Evolutionary conservation across 2,888 invertebrate genomes (phyloP).

Genomic region (Agrochola litura): DNA sequence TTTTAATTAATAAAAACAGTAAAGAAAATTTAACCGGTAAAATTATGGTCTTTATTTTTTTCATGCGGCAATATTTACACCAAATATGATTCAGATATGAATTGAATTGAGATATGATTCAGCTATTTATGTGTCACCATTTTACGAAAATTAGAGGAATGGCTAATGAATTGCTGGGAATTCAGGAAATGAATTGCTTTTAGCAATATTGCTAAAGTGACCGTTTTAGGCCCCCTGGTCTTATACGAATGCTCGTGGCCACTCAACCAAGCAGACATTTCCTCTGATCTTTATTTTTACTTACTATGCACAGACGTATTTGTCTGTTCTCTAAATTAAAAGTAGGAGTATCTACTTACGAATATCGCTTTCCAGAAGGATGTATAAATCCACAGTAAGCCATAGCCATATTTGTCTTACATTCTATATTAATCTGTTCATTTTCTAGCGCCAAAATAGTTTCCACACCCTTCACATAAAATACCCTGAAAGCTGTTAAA

Average conservation of each 20-base stretch:
- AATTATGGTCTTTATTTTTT: too few species aligned
- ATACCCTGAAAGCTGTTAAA: slow-evolving; percentile 79
- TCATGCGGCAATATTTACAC: too few species aligned
- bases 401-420: slow-evolving; percentile 81
- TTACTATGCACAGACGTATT: neutral
- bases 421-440: slow-evolving; percentile 81
- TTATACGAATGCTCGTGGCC: neutral
- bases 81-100: too few species aligned
- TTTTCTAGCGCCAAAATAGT: slow-evolving; percentile 83
- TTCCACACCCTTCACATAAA: slow-evolving; percentile 77
- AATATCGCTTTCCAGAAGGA: slow-evolving; percentile 84
- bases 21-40: too few species aligned
- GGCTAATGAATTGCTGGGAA: too few species aligned
- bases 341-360: slow-evolving; percentile 76
- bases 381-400: slow-evolving; percentile 86
- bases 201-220: too few species aligned
- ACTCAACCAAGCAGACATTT: neutral
- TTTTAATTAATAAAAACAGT: too few species aligned
- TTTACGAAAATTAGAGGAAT: too few species aligned
- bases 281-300: neutral
- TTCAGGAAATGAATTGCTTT: too few species aligned
- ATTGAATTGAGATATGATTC: too few species aligned
- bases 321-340: neutral
- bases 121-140: too few species aligned
- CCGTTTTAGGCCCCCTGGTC: too few species aligned